These are phyloP conservation scores for Istiophorus platypterus DNA, from an alignment of 2,113 vertebrate species.

Conservation along the genomic window DNA sequence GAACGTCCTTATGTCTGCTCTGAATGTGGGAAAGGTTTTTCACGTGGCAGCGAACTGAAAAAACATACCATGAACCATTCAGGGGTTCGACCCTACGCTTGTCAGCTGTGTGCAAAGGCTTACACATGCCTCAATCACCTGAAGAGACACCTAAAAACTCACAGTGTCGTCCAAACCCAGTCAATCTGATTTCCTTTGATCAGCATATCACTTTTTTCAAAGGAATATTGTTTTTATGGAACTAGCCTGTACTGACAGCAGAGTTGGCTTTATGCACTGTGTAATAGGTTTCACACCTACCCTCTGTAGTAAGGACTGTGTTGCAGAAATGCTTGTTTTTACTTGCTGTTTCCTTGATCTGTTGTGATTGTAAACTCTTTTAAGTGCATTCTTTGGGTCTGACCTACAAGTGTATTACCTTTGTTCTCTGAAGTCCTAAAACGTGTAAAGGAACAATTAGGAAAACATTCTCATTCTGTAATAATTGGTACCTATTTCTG, in stretches of 20 bases:
- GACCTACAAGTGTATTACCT: neutral
- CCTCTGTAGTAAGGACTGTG: neutral
- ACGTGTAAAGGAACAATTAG: neutral
- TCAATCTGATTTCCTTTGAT: neutral
- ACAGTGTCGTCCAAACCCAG: conserved; percentile 23
- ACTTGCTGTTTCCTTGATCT: neutral
- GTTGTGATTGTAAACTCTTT: neutral
- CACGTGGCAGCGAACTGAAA: conserved; percentile 52
- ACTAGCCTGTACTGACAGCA: neutral
- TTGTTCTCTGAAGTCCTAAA: conserved; percentile 2
- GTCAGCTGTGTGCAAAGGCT: conserved; percentile 64
- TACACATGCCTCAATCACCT: conserved; percentile 65
- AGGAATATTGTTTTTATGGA: neutral
- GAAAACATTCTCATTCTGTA: neutral
- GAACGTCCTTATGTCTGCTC: conserved; percentile 62
- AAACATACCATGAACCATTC: conserved; percentile 62
- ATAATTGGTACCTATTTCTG: neutral
- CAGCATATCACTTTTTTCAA: neutral
- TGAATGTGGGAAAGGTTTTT: conserved; percentile 65
- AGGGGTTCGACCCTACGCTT: conserved; percentile 59
- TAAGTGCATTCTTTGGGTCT: neutral
- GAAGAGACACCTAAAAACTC: conserved; percentile 67
- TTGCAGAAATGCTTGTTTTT: neutral
- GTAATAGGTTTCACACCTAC: neutral
- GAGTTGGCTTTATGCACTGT: neutral